Conservation (phyloP, 2,888 invertebrate species). For the Oxyteleia sp. region DNA sequence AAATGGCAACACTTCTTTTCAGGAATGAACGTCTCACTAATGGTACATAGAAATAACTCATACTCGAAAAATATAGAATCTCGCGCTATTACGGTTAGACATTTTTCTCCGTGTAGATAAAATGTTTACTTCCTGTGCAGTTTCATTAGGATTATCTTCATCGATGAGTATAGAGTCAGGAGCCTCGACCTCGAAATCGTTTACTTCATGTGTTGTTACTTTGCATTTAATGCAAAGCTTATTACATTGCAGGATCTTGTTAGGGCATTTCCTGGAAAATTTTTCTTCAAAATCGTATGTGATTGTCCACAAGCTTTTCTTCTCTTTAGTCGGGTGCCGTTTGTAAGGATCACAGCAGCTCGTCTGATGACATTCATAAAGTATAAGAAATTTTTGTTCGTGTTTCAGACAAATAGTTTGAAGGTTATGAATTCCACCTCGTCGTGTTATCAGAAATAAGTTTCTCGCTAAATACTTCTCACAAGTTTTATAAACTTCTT, state of each 20-base stretch:
- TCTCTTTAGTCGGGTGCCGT: background rate
- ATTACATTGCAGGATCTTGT: constrained; percentile 32
- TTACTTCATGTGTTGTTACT: constrained; percentile 11
- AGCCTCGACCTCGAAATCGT: constrained; percentile 17
- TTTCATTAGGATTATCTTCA: constrained; percentile 16
- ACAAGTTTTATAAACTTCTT: constrained; percentile 28
- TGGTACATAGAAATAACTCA: too few species aligned
- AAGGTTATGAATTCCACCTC: constrained; percentile 32
- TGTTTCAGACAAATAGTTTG: constrained; percentile 11
- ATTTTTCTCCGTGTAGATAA: too few species aligned
- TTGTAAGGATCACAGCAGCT: constrained; percentile 16
- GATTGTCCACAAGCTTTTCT: constrained; percentile 24
- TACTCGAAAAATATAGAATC: too few species aligned
- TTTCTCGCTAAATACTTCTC: constrained; percentile 17
- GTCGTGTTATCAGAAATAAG: constrained; percentile 10
- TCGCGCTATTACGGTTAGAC: too few species aligned
- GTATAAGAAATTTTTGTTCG: constrained; percentile 7
- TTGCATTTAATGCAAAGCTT: constrained; percentile 35
- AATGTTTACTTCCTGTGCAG: constrained; percentile 16
- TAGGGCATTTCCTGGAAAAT: constrained; percentile 17
- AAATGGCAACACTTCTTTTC: too few species aligned
- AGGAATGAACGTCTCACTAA: too few species aligned
- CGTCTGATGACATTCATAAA: constrained; percentile 2
- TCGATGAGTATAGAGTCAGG: constrained; percentile 18
- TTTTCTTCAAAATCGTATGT: constrained; percentile 10